Percentiles rank a stretch among this genome's conserved stretches.
These are phyloP conservation scores for Lasioglossum leucozonium DNA, from an alignment of 2,888 invertebrate species.

Conservation along the genomic window DNA sequence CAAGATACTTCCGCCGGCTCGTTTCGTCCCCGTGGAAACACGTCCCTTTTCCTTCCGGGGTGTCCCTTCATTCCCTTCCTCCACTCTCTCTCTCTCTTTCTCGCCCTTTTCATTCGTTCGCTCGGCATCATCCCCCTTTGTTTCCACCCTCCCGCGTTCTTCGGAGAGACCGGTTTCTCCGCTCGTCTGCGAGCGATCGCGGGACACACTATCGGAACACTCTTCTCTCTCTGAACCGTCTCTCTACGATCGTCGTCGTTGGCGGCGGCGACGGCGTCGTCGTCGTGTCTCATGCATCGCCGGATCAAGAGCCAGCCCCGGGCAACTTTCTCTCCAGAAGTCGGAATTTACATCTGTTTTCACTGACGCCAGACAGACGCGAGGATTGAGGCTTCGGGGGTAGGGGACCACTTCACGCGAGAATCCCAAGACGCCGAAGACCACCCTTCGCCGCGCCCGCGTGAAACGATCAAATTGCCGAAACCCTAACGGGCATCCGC, in stretches of 20 bases:
- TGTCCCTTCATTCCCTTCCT: background rate
- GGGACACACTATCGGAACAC: slow-evolving; percentile 55
- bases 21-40: slow-evolving; percentile 6
- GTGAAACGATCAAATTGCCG: slow-evolving; percentile 53
- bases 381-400: background rate
- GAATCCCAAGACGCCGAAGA: slow-evolving; percentile 25
- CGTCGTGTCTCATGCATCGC: slow-evolving; percentile 47
- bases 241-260: slow-evolving; percentile 23
- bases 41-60: background rate
- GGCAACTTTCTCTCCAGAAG: slow-evolving; percentile 57
- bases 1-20: slow-evolving; percentile 1
- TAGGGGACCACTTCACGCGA: slow-evolving; percentile 21
- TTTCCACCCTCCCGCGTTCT: slow-evolving; percentile 1
- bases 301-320: slow-evolving; percentile 35
- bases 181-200: slow-evolving; percentile 26
- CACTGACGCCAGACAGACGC: slow-evolving; percentile 47
- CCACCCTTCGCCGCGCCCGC: slow-evolving; percentile 36
- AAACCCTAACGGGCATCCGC: slow-evolving; percentile 42
- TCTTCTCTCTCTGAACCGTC: background rate
- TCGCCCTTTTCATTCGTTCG: background rate
- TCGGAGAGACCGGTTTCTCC: background rate
- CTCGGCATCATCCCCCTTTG: slow-evolving; percentile 23
- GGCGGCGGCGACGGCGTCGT: slow-evolving; percentile 8
- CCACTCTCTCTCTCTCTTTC: background rate
- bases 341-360: slow-evolving; percentile 69